Conservation (phyloP, 1,140 invertebrate genomes). For the Kradibia gibbosae region DNA sequence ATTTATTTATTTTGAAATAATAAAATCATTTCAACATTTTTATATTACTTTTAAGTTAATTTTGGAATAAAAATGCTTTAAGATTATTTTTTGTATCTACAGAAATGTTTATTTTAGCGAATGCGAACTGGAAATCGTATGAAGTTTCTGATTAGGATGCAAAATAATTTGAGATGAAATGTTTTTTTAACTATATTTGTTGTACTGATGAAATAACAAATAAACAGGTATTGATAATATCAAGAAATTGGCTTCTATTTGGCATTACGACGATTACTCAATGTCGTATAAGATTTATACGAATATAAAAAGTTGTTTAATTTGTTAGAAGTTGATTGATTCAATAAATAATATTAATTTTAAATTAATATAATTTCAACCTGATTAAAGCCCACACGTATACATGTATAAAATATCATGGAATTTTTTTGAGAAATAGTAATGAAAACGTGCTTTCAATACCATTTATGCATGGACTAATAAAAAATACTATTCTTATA, state of each 20-base stretch:
- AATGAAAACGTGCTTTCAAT: not conserved
- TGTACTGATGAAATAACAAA: not conserved
- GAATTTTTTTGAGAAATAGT: conserved; percentile 4
- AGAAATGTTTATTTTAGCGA: not conserved
- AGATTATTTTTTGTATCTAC: not conserved
- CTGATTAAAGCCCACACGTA: too few relatives aligned
- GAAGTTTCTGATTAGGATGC: not conserved
- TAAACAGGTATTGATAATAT: too few relatives aligned
- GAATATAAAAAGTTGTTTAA: too few relatives aligned
- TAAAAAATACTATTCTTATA: not conserved
- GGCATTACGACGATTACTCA: too few relatives aligned
- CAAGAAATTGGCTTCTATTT: too few relatives aligned
- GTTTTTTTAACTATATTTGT: not conserved
- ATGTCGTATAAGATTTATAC: too few relatives aligned
- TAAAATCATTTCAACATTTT: not conserved
- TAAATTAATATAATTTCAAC: too few relatives aligned
- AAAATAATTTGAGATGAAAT: not conserved
- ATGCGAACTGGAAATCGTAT: not conserved
- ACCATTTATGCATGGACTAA: not conserved
- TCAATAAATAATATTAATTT: too few relatives aligned
- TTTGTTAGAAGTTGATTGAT: too few relatives aligned
- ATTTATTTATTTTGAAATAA: not conserved
- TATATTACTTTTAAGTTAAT: too few relatives aligned
- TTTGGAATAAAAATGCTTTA: too few relatives aligned
- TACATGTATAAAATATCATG: not conserved